Evolutionary conservation across 23 tunicate species (phyloP), one percentile per base, ranked within the genome.

Genomic region (Ciona savignyi): DNA sequence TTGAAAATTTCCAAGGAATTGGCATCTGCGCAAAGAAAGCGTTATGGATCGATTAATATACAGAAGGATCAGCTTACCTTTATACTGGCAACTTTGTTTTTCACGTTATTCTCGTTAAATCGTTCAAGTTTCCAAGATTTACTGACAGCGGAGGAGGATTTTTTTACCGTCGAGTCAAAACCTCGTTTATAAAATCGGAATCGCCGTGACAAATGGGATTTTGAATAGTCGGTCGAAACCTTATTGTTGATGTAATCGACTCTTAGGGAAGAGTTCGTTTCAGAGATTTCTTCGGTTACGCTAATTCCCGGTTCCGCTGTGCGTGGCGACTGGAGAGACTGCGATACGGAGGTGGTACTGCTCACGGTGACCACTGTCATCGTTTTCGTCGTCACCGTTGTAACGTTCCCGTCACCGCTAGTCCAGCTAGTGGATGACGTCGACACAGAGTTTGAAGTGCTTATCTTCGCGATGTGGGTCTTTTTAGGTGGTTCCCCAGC

Each of bases 1-100:
- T 42, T 15, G 85, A 34, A 60, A 89, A 89, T 42, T 74, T 83
- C 96, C 96, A 89, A 0, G 96, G 96, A 30, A 89, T 6, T 2
- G 96, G 96, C 78, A 89, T 79, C 96, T 89, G 74, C n/a, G n/a
- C n/a, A n/a, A n/a, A n/a, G n/a, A n/a, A n/a, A n/a, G n/a, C n/a
- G n/a, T n/a, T n/a, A n/a, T n/a, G 15, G 56, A 15, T 42, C 15
- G 56, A 42, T 6, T 42, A 42, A 9, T 6, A 6, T 42, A 42
- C 56, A 42, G 9, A 42, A 42, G 9, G 15, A 42, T 42, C 15
- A 42, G 56, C 11, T 42, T 42, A 42, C 56, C 56, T 42, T 42
- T 15, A 42, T 15, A 42, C 15, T 15, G 15, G 9, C 15, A 42
- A 15, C 15, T 42, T 42, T 42, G 15, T 42, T 42, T 15, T 42